Evolutionary conservation across 2,888 invertebrate genomes (phyloP), one percentile per base, ranked within the genome.

Genomic region (Pterostichus madidus): DNA sequence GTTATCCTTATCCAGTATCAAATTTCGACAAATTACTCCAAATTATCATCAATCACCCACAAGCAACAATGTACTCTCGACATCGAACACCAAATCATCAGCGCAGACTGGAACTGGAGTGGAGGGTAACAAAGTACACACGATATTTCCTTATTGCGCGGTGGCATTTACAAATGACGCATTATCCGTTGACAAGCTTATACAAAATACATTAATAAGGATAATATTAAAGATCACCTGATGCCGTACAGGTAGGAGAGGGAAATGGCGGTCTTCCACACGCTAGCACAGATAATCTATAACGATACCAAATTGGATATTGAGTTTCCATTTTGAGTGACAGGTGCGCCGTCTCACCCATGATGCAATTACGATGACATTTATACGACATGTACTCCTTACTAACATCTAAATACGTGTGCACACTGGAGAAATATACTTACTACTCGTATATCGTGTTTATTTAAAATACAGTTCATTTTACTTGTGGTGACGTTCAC

Each of bases 171-270:
- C 82, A 82, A 82, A 82, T 76, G 61, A 82, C 82, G 71, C 80
- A 81, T 81, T 82, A 61, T 64, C 49, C 76, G 82, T 82, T 76
- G 82, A 82, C 82, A 76, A 61, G 61, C 82, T 82, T 82, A 82
- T 82, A 82, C 82, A 82, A 82, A 82, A 82, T 82, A 82, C 76
- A 82, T 82, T 82, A 82, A 76, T 76, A 82, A 52, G 82, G 75
- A 82, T 82, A 76, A 82, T 82, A 82, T 82, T 82, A 76, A 82
- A 82, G 75, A 82, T 82, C 82, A 82, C 82, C 81, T 81, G 76
- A 82, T 32, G 52, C 81, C 52, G 32, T 53, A 17, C 32, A 31
- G 17, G 49, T 7, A 13, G 15, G 35, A 15, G 46, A n/a, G n/a
- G 73, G 35, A 10, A 7, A 73, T n/a, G 35, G 44, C 5, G 44